Evolutionary conservation across 2,888 invertebrate species (phyloP), one percentile per base, ranked within the genome.

Genomic region (Eudasyphora cyanicolor): DNA sequence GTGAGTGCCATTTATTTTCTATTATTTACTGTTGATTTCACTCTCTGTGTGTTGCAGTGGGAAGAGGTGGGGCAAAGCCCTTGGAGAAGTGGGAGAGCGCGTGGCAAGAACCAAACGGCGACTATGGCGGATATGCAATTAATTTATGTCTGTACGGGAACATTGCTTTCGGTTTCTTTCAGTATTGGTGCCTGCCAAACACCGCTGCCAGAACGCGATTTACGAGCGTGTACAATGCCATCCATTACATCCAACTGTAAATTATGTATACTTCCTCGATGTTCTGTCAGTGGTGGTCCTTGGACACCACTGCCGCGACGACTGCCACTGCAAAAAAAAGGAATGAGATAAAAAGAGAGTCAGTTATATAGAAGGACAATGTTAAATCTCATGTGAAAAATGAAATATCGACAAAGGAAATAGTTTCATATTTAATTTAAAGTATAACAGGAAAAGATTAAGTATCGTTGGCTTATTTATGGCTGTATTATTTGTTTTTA

Each of bases 161-260:
- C 91, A 86, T 91, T 92, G 87, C 89, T 91, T 82, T 91, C 91
- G 42, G 87, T 87, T 86, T 91, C 91, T 82, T 90, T 88, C 76
- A 91, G 86, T 35, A 91, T 87, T 89, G 96, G 94, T 67, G 91
- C 89, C 90, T 96, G 94, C 89, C 96, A 96, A 93, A 97, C 95
- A 79, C 96, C 95, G 27, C 92, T 92, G 77, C 91, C 91, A 76
- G 92, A 91, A 77, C 91, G 90, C 5, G 96, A 94, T 93, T 97
- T 97, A 82, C 96, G 94, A 27, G 96, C 95, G 88, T 95, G 95
- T 27, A 96, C 96, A 87, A 97, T 97, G 87, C 97, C 96, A 89
- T 97, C 97, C 97, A 97, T 97, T 86, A 97, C 97, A 90, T 97
- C 97, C 88, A 97, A 92, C 89, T 97, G 96, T 42, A 97, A 93